These are phyloP conservation scores for Numenius phaeopus DNA, from an alignment of 2,797 vertebrate genomes.

Conservation along the genomic window DNA sequence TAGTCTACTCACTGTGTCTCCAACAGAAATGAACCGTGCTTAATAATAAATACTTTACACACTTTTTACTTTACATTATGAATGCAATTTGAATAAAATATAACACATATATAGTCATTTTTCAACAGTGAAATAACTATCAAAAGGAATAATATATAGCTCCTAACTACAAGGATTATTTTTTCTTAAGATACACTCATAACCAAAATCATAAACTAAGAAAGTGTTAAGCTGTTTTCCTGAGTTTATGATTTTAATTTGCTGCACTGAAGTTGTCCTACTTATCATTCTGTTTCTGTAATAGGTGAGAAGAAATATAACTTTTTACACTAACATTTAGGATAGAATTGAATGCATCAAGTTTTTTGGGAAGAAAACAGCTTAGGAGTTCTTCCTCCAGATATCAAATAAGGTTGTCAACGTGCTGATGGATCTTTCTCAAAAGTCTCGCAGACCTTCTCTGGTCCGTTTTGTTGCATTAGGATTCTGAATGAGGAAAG, in stretches of 20 bases:
- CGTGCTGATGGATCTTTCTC: neutral
- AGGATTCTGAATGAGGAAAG: neutral
- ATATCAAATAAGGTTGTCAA: neutral
- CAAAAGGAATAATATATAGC: neutral
- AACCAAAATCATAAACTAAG: neutral
- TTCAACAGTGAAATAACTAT: constrained; percentile 18
- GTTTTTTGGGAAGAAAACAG: neutral
- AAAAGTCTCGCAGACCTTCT: neutral
- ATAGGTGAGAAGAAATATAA: neutral
- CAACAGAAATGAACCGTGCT: neutral
- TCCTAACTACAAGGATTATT: neutral
- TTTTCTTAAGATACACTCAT: neutral
- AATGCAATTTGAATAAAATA: constrained; percentile 44
- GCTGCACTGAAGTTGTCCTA: neutral
- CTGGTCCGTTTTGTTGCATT: neutral
- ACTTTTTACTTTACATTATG: neutral
- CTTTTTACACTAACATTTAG: neutral
- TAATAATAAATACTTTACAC: constrained; percentile 29
- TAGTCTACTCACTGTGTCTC: neutral
- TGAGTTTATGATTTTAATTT: neutral
- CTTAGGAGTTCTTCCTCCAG: neutral
- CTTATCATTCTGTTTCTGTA: neutral
- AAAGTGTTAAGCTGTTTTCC: neutral
- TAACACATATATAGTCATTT: neutral
- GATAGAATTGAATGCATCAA: neutral